Evolutionary conservation across 2,797 vertebrate genomes (phyloP).

Genomic region (Pangasius sanitwongsei): DNA sequence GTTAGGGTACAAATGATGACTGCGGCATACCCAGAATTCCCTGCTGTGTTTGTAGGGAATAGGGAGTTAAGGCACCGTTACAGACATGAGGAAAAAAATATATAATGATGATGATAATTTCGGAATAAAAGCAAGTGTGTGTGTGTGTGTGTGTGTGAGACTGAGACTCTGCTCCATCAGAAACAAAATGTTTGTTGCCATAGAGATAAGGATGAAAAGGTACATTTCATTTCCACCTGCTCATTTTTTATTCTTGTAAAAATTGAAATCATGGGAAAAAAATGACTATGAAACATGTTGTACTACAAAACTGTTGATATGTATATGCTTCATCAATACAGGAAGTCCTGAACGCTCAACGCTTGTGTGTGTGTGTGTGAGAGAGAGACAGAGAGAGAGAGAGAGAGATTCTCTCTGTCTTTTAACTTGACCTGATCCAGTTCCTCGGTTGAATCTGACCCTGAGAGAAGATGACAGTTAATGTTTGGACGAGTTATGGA

Average conservation of each 20-base stretch:
- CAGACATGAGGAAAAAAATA: neutral
- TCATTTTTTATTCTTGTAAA: conserved; percentile 81
- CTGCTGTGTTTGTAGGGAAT: neutral
- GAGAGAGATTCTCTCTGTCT: neutral
- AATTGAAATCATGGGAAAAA: conserved; percentile 66
- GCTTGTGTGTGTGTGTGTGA: conserved; percentile 4
- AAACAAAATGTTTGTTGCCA: conserved; percentile 41
- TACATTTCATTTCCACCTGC: conserved; percentile 74
- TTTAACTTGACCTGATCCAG: neutral
- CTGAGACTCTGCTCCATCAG: neutral
- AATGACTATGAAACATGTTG: conserved; percentile 79
- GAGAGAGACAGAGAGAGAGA: too few species aligned
- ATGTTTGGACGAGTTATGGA: neutral
- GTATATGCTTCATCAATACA: conserved; percentile 85
- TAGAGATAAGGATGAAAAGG: conserved; percentile 69
- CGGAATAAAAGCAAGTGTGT: neutral
- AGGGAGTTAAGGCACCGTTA: neutral
- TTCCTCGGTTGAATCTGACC: neutral
- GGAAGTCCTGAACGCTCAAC: conserved; percentile 66
- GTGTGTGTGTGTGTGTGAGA: neutral
- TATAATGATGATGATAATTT: neutral
- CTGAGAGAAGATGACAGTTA: neutral
- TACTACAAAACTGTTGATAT: conserved; percentile 82
- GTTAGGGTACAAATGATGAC: neutral
- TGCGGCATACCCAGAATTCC: conserved; percentile 19